phyloP scores from a whole-genome alignment of 2,113 vertebrate species.

The Hemiprocne comata region DNA sequence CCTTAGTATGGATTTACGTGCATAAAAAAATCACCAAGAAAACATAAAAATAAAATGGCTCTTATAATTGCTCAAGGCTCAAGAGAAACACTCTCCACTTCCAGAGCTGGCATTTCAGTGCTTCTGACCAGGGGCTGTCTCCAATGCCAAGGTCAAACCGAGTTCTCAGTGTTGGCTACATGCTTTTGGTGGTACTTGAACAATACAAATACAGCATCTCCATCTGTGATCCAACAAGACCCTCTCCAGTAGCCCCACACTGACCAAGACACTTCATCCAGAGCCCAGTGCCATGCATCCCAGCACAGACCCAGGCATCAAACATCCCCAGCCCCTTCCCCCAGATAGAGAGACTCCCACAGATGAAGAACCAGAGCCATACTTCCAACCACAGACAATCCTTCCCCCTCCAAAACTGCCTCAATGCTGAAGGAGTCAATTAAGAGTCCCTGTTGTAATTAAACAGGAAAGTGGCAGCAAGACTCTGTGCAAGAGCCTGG shows the following conservation, averaged over 20 bases:
- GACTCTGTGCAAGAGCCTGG: neutral
- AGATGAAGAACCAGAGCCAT: neutral
- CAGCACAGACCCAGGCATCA: neutral
- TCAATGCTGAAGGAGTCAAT: neutral
- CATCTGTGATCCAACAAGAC: neutral
- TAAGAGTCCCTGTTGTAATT: conserved; percentile 31
- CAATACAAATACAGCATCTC: neutral
- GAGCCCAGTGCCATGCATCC: neutral
- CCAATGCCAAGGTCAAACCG: neutral
- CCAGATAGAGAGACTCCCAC: neutral
- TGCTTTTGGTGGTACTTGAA: neutral
- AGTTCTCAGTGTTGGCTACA: neutral
- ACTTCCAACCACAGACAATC: too few relatives aligned
- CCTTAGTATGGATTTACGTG: neutral
- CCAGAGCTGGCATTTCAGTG: neutral
- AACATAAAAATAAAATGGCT: neutral
- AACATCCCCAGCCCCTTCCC: neutral
- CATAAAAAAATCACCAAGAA: neutral
- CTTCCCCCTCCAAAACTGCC: neutral
- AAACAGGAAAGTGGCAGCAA: neutral
- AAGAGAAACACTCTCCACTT: neutral
- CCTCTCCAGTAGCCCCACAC: too few relatives aligned
- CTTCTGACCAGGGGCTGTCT: neutral
- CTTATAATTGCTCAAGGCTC: neutral
- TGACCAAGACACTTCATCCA: neutral